phyloP scores from a whole-genome alignment of 2,113 vertebrate species.

The Albula glossodonta region DNA sequence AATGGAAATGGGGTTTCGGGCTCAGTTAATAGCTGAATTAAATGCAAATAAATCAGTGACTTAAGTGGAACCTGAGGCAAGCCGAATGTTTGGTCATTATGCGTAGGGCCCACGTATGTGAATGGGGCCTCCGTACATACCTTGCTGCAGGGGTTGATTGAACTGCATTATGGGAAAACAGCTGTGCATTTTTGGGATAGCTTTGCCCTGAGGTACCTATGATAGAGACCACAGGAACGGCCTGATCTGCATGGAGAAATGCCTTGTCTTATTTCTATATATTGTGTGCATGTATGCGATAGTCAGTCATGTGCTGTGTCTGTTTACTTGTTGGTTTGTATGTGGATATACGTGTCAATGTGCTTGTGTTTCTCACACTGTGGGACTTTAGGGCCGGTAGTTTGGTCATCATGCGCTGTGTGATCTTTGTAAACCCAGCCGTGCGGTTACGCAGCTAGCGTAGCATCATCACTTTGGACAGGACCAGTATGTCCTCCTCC shows the following conservation, averaged over 20 bases:
- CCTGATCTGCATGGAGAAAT: neutral
- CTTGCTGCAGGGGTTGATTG: neutral
- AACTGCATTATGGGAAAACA: neutral
- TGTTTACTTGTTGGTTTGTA: neutral
- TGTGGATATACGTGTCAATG: too few relatives aligned
- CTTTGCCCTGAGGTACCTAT: neutral
- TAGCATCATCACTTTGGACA: neutral
- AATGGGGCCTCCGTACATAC: neutral
- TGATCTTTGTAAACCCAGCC: slow-evolving; percentile 59
- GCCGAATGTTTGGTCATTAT: neutral
- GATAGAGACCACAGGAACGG: neutral
- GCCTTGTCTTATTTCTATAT: neutral
- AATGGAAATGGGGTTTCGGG: slow-evolving; percentile 6
- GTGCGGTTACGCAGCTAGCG: slow-evolving; percentile 38
- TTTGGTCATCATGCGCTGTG: slow-evolving; percentile 63
- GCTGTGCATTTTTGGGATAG: neutral
- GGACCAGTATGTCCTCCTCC: slow-evolving; percentile 19
- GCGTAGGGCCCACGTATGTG: neutral
- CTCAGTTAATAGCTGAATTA: slow-evolving; percentile 20
- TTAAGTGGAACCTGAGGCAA: neutral
- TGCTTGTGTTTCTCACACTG: slow-evolving; percentile 1
- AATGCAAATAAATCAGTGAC: neutral
- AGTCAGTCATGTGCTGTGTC: neutral
- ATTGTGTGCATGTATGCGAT: neutral
- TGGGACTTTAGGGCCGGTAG: slow-evolving; percentile 53